Evolutionary conservation across 2,113 vertebrate species (phyloP).

Genomic region (Nibea albiflora): DNA sequence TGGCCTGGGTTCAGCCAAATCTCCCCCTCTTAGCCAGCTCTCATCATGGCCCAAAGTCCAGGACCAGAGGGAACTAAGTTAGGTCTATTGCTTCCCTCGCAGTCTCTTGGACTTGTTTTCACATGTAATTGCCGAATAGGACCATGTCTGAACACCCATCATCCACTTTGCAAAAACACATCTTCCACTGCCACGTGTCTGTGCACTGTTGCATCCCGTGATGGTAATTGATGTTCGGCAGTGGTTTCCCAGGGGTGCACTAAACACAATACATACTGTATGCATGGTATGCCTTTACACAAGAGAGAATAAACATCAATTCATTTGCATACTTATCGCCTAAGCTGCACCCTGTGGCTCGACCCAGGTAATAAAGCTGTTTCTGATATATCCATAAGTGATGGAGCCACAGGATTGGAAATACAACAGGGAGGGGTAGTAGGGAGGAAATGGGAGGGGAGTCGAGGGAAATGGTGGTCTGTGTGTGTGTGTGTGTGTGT

Average conservation of each 20-base stretch:
- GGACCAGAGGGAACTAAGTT: constrained; percentile 5
- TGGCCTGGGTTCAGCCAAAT: constrained; percentile 5
- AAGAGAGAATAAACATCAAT: constrained; percentile 46
- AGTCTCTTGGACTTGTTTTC: background rate
- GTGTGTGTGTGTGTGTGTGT: background rate
- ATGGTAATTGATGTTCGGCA: constrained; percentile 41
- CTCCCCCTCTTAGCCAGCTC: constrained; percentile 3
- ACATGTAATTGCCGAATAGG: background rate
- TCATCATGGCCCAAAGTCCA: constrained; percentile 5
- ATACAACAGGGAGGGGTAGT: constrained; percentile 2
- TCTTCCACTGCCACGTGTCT: constrained; percentile 20
- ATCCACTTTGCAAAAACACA: constrained; percentile 20
- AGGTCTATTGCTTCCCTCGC: background rate
- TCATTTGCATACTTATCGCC: constrained; percentile 64
- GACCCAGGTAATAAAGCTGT: constrained; percentile 61
- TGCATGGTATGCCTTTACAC: constrained; percentile 10
- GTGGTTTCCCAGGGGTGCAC: constrained; percentile 17
- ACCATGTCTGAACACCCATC: background rate
- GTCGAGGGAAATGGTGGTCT: background rate
- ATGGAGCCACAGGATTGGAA: constrained; percentile 7
- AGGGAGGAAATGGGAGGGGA: background rate
- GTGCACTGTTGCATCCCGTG: constrained; percentile 5
- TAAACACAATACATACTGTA: constrained; percentile 5
- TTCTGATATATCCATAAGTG: constrained; percentile 48
- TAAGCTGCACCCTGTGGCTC: constrained; percentile 36